Base-by-base conservation (phyloP, 2,888 invertebrate genomes). In the Habrosyne pyritoides region DNA sequence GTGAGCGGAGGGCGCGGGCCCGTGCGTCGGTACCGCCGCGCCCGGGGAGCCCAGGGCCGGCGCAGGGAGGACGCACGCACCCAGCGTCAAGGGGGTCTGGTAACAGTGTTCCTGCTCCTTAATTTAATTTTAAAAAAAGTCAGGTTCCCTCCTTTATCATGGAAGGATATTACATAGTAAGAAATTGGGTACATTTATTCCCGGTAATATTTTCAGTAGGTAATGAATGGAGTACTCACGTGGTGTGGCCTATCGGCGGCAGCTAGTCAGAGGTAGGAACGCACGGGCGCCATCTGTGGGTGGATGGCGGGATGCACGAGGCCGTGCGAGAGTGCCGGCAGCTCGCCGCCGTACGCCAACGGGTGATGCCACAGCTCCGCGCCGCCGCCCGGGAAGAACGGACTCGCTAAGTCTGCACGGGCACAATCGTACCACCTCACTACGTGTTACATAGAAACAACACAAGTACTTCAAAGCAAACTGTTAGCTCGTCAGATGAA, bases 221-320 rank as follows among this genome's bases (percentile, higher is more conserved):
- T 21, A 7, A 22, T 33, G 10, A 49, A 52, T 30, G 14, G 5
- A 24, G 24, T 75, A 94, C 95, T 85, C 91, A 95, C 93, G 95
- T 94, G 89, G 95, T 95, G 93, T 91, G 93, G 93, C 91, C 94
- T 94, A 94, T 96, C 95, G 94, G 95, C 95, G 94, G 96, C 95
- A 96, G 97, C 96, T 97, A 97, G 97, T 98, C 97, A 98, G 96
- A 98, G 97, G 95, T 97, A 98, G 94, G 97, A 97, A 93, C 98
- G 97, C 92, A 98, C 98, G 91, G 98, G 98, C 93, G 98, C 97
- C 92, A 93, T 91, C 96, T 99, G 98, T 91, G 98, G 98, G 94
- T 98, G 98, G 93, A 99, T 96, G 93, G 98, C 98, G 88, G 98
- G 98, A 93, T 98, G 98, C 86, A 98, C 97, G 84, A 99, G 95